Evolutionary conservation across 2,888 invertebrate species (phyloP), one percentile per base, ranked within the genome.

Genomic region (Leucozona laternaria): DNA sequence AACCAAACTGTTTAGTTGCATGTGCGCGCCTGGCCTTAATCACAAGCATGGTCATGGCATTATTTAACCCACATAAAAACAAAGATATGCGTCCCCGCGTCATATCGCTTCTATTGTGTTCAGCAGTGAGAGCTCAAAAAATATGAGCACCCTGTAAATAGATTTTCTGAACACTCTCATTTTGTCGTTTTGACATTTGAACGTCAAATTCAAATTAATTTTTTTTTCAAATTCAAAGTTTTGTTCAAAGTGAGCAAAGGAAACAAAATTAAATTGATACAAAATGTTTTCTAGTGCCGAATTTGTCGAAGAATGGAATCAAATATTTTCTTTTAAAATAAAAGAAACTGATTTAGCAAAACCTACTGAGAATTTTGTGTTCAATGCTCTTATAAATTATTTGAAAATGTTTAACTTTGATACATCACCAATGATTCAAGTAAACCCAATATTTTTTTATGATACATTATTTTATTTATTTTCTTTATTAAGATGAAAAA

Each of bases 391-490:
- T 8, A 85, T 91, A 4, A 88, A 88, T 13, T 92, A 91, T 71
- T 86, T 92, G 20, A 89, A 89, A 1, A 88, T 88, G 31, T 92
- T 91, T 77, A 92, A 92, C 0, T 91, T 89, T 28, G 89, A 90
- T 2, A 88, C 90, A n/a, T 90, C 70, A 2, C 73, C 73, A 6
- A 83, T 90, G 17, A 89, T 90, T 3, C 89, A 90, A 1, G 50
- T 75, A 17, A 78, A 37, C 10, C 7, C n/a, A 34, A 34, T 48
- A 5, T 34, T 50, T 45, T 20, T n/a, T 11, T 5, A n/a, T 15
- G 15, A 28, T 55, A 17, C 0, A 2, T 37, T 25, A 28, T 10
- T 13, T 31, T 43, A n/a, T 62, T 34, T 28, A 15, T 53, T 53
- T 53, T 13, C 11, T 22, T 15, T 10, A 25, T 15, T 10, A 25